These are phyloP conservation scores for Drosophila busckii DNA, from an alignment of 1,140 invertebrate genomes.

Conservation along the genomic window DNA sequence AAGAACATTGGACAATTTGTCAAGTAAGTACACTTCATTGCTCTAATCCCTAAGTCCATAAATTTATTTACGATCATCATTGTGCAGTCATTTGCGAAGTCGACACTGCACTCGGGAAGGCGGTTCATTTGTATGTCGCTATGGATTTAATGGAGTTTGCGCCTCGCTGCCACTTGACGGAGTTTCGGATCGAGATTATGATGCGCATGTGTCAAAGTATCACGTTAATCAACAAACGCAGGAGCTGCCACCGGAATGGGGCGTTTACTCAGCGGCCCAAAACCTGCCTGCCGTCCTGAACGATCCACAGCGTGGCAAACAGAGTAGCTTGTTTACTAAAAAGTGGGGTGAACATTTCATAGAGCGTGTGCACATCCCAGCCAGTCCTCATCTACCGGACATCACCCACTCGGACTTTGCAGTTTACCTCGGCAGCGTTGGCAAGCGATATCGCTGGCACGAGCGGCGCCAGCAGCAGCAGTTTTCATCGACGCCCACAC, in stretches of 20 bases:
- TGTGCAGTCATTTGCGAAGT: slow-evolving; percentile 86
- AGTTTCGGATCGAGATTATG: slow-evolving; percentile 92
- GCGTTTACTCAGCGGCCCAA: slow-evolving; percentile 90
- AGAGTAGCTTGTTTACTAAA: slow-evolving; percentile 96
- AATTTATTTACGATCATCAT: slow-evolving; percentile 11
- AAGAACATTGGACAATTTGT: slow-evolving; percentile 80
- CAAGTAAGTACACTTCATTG: slow-evolving; percentile 70
- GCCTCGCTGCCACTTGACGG: slow-evolving; percentile 92
- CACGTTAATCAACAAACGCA: slow-evolving; percentile 83
- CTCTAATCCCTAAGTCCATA: not conserved
- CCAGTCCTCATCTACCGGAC: slow-evolving; percentile 90
- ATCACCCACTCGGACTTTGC: slow-evolving; percentile 92
- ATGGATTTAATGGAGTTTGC: slow-evolving; percentile 93
- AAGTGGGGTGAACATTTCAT: slow-evolving; percentile 98
- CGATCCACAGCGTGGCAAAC: slow-evolving; percentile 94
- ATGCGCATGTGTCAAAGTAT: slow-evolving; percentile 90
- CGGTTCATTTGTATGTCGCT: slow-evolving; percentile 92
- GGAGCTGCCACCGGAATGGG: slow-evolving; percentile 83
- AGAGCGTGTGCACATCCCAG: slow-evolving; percentile 86
- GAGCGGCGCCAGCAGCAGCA: slow-evolving; percentile 56
- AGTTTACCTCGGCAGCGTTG: slow-evolving; percentile 89
- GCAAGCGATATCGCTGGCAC: slow-evolving; percentile 82
- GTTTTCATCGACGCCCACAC: slow-evolving; percentile 59
- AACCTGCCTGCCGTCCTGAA: slow-evolving; percentile 98
- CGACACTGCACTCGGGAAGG: slow-evolving; percentile 92